Percentiles rank a stretch among this genome's conserved stretches.
phyloP scores from a whole-genome alignment of 2,888 invertebrate genomes.

The Nesidiocoris tenuis region DNA sequence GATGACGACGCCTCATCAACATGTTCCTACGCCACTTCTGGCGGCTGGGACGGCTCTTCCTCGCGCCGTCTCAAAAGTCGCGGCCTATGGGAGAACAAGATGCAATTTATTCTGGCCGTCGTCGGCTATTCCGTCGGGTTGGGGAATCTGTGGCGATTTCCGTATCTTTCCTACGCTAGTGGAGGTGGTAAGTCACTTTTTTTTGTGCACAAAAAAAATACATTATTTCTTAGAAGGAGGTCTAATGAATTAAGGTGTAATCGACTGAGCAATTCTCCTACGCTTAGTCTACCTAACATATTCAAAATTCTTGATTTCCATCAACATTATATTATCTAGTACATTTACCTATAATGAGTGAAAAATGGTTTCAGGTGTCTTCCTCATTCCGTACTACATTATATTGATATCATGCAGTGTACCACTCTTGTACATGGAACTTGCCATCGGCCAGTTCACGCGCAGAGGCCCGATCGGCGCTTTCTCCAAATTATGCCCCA shows the following conservation, averaged over 20 bases:
- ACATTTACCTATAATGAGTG: too few species aligned
- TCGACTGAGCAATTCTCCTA: too few species aligned
- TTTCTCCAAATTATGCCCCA: slow-evolving; percentile 84
- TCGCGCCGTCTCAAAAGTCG: slow-evolving; percentile 27
- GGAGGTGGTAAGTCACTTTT: slow-evolving; percentile 74
- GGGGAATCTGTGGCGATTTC: slow-evolving; percentile 90
- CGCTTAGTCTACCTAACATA: too few species aligned
- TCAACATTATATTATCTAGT: too few species aligned
- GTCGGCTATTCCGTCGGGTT: slow-evolving; percentile 86
- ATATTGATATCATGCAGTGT: slow-evolving; percentile 87
- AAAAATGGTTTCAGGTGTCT: slow-evolving; percentile 72
- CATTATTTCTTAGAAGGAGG: too few species aligned
- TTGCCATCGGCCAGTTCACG: slow-evolving; percentile 89
- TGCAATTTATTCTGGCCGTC: slow-evolving; percentile 85
- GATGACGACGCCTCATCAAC: slow-evolving; percentile 73
- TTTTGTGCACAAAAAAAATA: too few species aligned
- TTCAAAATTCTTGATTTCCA: too few species aligned
- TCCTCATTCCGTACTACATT: slow-evolving; percentile 91
- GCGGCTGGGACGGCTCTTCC: slow-evolving; percentile 42
- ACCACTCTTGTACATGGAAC: slow-evolving; percentile 91
- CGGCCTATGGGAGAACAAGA: slow-evolving; percentile 84
- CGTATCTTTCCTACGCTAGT: slow-evolving; percentile 87
- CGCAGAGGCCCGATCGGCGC: slow-evolving; percentile 90
- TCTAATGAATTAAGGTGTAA: too few species aligned
- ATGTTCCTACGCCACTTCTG: slow-evolving; percentile 61